These are phyloP conservation scores for Chrysolina haemoptera DNA, from an alignment of 2,888 invertebrate genomes.

Conservation along the genomic window DNA sequence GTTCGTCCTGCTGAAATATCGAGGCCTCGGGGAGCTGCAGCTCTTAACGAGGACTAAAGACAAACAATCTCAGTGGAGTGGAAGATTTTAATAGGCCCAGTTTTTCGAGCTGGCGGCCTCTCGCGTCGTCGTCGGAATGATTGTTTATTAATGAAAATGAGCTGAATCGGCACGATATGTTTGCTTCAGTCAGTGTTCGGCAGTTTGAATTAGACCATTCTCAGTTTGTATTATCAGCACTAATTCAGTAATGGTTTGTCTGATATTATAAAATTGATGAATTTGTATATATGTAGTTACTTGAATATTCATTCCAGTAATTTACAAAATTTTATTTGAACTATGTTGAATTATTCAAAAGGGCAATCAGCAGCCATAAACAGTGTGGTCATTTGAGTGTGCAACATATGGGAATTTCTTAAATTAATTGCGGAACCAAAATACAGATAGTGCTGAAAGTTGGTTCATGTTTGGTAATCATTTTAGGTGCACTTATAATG, in stretches of 20 bases:
- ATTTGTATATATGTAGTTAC: conserved; percentile 44
- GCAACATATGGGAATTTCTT: too few species aligned
- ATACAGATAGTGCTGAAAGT: too few species aligned
- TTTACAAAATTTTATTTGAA: too few species aligned
- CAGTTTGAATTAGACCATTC: conserved; percentile 44
- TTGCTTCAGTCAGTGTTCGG: conserved; percentile 41
- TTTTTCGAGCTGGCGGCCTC: conserved; percentile 66
- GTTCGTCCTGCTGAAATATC: conserved; percentile 60
- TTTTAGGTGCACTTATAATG: too few species aligned
- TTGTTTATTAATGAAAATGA: conserved; percentile 63
- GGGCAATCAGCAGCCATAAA: too few species aligned
- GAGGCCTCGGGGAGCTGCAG: conserved; percentile 42
- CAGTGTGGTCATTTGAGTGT: too few species aligned
- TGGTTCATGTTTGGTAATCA: too few species aligned
- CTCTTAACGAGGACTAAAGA: conserved; percentile 65
- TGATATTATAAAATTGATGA: conserved; percentile 48
- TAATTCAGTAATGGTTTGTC: conserved; percentile 51
- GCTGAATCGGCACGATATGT: conserved; percentile 59
- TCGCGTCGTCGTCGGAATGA: conserved; percentile 54
- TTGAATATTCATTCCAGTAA: conserved; percentile 29
- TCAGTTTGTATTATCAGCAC: conserved; percentile 47
- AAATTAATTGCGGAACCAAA: too few species aligned
- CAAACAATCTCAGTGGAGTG: conserved; percentile 68
- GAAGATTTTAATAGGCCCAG: conserved; percentile 70
- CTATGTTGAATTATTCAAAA: too few species aligned